These are phyloP conservation scores for Columba livia DNA, from an alignment of 2,113 vertebrate genomes.

Conservation along the genomic window DNA sequence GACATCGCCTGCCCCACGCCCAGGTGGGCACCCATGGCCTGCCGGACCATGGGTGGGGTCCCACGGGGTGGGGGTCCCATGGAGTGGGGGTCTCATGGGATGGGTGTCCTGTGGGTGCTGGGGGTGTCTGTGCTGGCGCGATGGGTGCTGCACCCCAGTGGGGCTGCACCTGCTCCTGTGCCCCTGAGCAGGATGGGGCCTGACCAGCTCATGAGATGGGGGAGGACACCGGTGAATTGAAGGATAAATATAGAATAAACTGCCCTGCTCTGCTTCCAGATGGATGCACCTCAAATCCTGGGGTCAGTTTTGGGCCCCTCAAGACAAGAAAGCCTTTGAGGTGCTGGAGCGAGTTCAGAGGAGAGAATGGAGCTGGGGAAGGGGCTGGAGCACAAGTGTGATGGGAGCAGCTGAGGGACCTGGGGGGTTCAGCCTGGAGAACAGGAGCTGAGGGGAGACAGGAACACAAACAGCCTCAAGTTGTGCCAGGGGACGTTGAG, in stretches of 20 bases:
- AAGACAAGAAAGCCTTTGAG: neutral
- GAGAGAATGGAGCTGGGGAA: too few relatives aligned
- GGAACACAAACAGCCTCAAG: too few relatives aligned
- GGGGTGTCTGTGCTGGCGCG: rapidly evolving
- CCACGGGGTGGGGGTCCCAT: neutral
- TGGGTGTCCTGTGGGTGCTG: rapidly evolving
- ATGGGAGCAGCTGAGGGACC: too few relatives aligned
- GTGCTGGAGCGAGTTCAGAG: neutral
- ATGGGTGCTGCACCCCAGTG: rapidly evolving
- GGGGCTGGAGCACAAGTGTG: too few relatives aligned
- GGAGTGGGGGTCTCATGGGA: neutral
- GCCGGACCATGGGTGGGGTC: rapidly evolving
- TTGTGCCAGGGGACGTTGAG: too few relatives aligned
- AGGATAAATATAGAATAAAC: neutral
- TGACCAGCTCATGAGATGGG: rapidly evolving
- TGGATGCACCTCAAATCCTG: neutral
- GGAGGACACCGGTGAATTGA: neutral
- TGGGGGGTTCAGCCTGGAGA: too few relatives aligned
- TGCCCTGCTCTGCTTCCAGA: rapidly evolving
- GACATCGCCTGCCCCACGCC: rapidly evolving
- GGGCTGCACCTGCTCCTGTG: constrained; percentile 14
- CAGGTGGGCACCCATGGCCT: neutral
- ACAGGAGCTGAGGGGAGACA: too few relatives aligned
- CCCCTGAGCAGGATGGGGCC: neutral
- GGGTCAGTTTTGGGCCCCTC: too few relatives aligned